Evolutionary conservation across 2,888 invertebrate species (phyloP).

Genomic region (Opisthograptis luteolata): DNA sequence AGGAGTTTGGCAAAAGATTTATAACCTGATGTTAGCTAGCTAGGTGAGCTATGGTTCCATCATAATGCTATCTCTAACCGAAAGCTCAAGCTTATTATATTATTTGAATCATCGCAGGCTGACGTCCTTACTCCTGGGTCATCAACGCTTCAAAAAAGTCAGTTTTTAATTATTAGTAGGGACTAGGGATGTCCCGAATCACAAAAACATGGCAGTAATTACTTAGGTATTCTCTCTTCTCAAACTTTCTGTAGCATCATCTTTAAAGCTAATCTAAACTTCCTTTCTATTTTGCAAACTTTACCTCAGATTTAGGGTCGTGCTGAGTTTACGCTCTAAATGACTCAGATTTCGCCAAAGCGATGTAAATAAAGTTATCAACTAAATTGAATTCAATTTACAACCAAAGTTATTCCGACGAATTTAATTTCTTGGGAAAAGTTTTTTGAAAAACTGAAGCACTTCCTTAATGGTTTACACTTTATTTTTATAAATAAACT

Average conservation of each 20-base stretch:
- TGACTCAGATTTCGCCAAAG: slow-evolving; percentile 10
- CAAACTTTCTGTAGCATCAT: slow-evolving; percentile 13
- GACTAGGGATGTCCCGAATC: no score
- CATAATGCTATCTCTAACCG: no score
- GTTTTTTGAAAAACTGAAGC: neutral
- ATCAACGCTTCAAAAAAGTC: no score
- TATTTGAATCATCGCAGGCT: no score
- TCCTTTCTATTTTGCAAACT: slow-evolving; percentile 17
- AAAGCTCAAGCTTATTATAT: no score
- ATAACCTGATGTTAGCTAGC: no score
- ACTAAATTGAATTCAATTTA: slow-evolving; percentile 2
- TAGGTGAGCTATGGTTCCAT: no score
- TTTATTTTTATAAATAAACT: no score
- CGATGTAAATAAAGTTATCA: slow-evolving; percentile 3
- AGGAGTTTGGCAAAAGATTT: no score
- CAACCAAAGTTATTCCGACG: neutral
- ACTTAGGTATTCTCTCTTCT: slow-evolving; percentile 15
- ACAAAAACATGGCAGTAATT: slow-evolving; percentile 16
- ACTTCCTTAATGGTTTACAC: no score
- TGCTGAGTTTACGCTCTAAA: slow-evolving; percentile 4
- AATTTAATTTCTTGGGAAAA: neutral
- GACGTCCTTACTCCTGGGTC: no score
- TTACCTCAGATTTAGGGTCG: slow-evolving; percentile 9
- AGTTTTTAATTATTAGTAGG: no score
- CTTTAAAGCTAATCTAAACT: slow-evolving; percentile 17